Conservation (phyloP, 2,888 invertebrate genomes). For the Hydrotaea diabolus region DNA sequence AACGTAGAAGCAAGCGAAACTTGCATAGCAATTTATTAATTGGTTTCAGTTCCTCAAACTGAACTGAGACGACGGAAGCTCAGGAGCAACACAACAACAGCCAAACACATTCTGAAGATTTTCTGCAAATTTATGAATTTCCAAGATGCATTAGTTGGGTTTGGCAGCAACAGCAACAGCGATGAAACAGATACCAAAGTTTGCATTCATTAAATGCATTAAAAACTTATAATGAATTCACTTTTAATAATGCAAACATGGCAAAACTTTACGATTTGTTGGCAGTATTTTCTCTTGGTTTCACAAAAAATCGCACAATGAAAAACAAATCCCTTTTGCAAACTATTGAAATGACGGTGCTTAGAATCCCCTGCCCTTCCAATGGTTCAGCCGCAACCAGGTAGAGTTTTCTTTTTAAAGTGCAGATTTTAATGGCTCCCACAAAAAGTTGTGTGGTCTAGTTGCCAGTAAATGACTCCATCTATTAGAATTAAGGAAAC, state of each 20-base stretch:
- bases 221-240: conserved; percentile 57
- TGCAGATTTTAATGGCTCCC: too few species aligned
- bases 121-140: conserved; percentile 34
- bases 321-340: neutral
- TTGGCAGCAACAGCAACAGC: neutral
- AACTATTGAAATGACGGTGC: too few species aligned
- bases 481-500: too few species aligned
- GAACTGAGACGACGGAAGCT: neutral
- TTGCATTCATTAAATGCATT: conserved; percentile 20
- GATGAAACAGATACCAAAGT: conserved; percentile 19
- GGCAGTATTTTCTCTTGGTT: neutral
- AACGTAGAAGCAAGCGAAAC: conserved; percentile 4
- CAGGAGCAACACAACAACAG: conserved; percentile 25
- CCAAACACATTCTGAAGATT: conserved; percentile 34
- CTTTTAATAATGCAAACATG: conserved; percentile 47
- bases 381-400: too few species aligned
- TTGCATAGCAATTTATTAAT: conserved; percentile 59
- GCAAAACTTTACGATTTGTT: neutral
- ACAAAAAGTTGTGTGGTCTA: too few species aligned
- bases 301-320: neutral
- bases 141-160: conserved; percentile 42
- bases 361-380: too few species aligned
- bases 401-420: too few species aligned
- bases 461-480: too few species aligned
- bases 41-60: conserved; percentile 55